Conservation (phyloP, 2,113 vertebrate species). For the Puffinus mauretanicus region DNA sequence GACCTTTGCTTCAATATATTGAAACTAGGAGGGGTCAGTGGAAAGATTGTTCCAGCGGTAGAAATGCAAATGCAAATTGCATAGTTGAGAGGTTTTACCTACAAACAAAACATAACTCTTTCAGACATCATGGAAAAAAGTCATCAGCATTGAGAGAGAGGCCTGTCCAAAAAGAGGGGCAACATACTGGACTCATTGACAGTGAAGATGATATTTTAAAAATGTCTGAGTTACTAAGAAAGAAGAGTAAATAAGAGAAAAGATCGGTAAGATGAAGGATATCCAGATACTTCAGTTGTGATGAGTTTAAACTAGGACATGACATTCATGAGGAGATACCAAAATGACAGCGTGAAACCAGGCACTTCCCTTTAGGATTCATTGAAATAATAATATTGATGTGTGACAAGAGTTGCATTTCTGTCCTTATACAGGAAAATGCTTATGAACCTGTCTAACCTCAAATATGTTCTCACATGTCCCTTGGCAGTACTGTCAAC, state of each 20-base stretch:
- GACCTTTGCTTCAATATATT: background rate
- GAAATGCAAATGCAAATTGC: background rate
- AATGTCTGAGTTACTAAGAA: background rate
- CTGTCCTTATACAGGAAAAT: background rate
- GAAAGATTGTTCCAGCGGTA: background rate
- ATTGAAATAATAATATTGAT: background rate
- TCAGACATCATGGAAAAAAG: background rate
- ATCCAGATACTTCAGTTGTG: background rate
- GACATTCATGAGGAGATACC: background rate
- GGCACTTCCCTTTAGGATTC: background rate
- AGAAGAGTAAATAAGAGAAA: background rate
- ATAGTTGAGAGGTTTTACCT: background rate
- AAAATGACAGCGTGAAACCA: background rate
- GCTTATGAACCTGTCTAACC: background rate
- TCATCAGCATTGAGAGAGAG: background rate
- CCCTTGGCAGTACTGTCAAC: background rate
- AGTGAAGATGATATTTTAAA: background rate
- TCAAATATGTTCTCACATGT: background rate
- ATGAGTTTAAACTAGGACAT: background rate
- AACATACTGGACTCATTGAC: background rate
- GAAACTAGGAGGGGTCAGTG: background rate
- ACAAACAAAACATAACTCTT: fast-evolving
- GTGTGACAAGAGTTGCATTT: background rate
- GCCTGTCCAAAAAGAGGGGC: background rate
- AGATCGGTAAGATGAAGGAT: background rate